Conservation (phyloP, 1,140 invertebrate genomes). For the Hypsibius dujardini region DNA sequence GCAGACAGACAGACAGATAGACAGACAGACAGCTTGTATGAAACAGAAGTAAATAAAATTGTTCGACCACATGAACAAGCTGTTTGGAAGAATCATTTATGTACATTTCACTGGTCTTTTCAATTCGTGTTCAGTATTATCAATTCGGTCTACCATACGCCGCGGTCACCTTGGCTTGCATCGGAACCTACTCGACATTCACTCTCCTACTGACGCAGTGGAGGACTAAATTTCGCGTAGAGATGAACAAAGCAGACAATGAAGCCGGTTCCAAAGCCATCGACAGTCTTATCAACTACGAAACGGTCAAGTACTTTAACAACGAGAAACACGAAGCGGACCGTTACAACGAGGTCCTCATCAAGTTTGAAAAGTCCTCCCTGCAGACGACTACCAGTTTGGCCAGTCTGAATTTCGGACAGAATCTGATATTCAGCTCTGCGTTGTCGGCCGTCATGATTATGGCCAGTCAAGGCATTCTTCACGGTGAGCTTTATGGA, state of each 20-base stretch:
- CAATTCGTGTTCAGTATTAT: slow-evolving; percentile 36
- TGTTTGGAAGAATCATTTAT: too few relatives aligned
- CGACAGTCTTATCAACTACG: slow-evolving; percentile 97
- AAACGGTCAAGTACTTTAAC: slow-evolving; percentile 99
- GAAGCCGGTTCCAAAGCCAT: slow-evolving; percentile 92
- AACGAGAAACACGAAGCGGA: slow-evolving; percentile 86
- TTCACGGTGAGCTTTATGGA: slow-evolving; percentile 46
- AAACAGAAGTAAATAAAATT: too few relatives aligned
- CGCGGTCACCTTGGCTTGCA: slow-evolving; percentile 68
- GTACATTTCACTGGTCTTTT: background rate
- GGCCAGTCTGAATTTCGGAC: slow-evolving; percentile 89
- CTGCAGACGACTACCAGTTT: slow-evolving; percentile 85
- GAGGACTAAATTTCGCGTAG: slow-evolving; percentile 79
- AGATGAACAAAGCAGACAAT: slow-evolving; percentile 96
- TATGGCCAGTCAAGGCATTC: slow-evolving; percentile 70
- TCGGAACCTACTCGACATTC: slow-evolving; percentile 67
- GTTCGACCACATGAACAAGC: too few relatives aligned
- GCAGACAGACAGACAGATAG: too few relatives aligned
- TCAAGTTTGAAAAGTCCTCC: slow-evolving; percentile 73
- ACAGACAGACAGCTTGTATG: too few relatives aligned
- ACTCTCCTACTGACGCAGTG: slow-evolving; percentile 82
- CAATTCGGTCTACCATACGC: slow-evolving; percentile 53
- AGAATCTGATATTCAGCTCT: slow-evolving; percentile 86
- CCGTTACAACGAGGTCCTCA: slow-evolving; percentile 66
- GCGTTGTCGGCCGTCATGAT: slow-evolving; percentile 85